Evolutionary conservation across 2,113 vertebrate genomes (phyloP), one percentile per base, ranked within the genome.

Genomic region (Athene cunicularia): DNA sequence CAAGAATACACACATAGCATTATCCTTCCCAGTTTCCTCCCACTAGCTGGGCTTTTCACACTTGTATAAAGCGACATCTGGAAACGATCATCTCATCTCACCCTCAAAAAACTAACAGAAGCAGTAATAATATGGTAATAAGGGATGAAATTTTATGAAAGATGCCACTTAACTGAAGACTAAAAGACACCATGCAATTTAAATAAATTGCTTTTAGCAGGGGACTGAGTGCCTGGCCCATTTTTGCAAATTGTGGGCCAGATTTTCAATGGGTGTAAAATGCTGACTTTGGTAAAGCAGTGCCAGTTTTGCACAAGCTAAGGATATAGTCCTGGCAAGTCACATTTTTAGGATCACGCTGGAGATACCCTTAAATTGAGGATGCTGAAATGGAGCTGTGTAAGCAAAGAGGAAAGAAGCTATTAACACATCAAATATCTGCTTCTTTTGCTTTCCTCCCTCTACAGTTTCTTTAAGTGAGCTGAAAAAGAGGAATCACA

Each of bases 101-200:
- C 49, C 83, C 92, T 74, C 58, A 9, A 59, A 60, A 79, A 91
- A 32, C 73, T 24, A 85, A 32, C 85, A 94, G 80, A 93, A 77
- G 93, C 90, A 80, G 88, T 72, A 95, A 97, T 96, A 80, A 94
- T 64, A 96, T 74, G 86, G 92, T 55, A 95, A 93, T 82, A 86
- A 74, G 58, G 84, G 92, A 80, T 63, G 94, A 35, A 67, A 35
- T 86, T 86, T 86, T 55, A 77, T 77, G 70, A 90, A 96, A 97
- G 91, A 97, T 92, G 92, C 89, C 96, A 97, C 95, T 96, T 95
- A 80, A 95, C 90, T 33, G 80, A 86, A 72, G 66, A 73, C 72
- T 94, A 82, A 88, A 71, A 96, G 95, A 82, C 87, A 95, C 80
- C 45, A 41, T 80, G 79, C 92, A 96, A 96, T 97, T 96, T 85